Conservation (phyloP, 2,888 invertebrate species). For the Chironomus tentans region DNA sequence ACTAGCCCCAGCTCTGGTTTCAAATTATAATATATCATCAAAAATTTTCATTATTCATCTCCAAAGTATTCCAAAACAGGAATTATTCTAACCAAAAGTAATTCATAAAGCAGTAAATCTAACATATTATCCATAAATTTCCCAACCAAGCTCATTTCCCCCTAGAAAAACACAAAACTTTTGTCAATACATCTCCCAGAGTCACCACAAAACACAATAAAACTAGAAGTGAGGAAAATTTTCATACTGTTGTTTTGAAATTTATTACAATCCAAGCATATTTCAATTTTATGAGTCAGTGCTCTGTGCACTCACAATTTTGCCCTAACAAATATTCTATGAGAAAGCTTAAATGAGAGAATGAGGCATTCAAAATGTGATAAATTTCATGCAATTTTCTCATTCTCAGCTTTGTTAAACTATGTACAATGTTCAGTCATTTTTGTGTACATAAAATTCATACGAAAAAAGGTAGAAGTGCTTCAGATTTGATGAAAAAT, state of each 20-base stretch:
- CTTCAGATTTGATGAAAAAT: neutral
- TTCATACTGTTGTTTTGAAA: neutral
- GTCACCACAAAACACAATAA: neutral
- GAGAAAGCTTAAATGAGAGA: neutral
- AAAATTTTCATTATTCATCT: too few relatives aligned
- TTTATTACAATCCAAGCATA: neutral
- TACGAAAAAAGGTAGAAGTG: neutral
- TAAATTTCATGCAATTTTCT: constrained; percentile 1
- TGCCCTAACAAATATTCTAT: neutral
- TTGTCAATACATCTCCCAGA: neutral
- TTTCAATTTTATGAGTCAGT: constrained; percentile 1
- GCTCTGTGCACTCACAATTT: neutral
- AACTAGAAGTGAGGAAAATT: neutral
- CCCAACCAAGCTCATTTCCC: too few relatives aligned
- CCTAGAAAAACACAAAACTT: neutral
- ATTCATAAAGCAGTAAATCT: too few relatives aligned
- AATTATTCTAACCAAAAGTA: too few relatives aligned
- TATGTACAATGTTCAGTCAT: neutral
- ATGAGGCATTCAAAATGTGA: neutral
- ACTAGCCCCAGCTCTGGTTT: too few relatives aligned
- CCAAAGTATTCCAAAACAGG: too few relatives aligned
- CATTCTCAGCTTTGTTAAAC: neutral
- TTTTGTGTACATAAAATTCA: neutral
- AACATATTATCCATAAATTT: too few relatives aligned
- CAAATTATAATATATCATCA: too few relatives aligned